Conservation (phyloP, 2,888 invertebrate species). For the Ariolimax columbianus region DNA sequence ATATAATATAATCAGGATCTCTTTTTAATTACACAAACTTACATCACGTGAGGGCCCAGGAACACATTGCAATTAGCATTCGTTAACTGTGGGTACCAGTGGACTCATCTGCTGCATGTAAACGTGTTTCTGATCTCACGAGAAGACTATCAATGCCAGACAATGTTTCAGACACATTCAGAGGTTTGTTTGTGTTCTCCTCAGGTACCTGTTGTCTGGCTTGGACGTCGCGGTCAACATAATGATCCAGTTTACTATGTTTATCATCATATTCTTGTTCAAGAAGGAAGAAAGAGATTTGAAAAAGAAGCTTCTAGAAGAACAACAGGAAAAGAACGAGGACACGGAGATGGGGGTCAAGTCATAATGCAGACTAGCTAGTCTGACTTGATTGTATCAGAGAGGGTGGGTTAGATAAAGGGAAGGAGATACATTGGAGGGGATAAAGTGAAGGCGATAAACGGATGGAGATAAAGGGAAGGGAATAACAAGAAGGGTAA, state of each 20-base stretch:
- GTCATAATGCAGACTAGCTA: too few species aligned
- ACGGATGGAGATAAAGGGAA: background rate
- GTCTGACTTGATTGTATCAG: too few species aligned
- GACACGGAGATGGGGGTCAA: background rate
- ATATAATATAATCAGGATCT: too few species aligned
- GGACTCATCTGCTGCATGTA: too few species aligned
- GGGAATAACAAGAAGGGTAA: background rate
- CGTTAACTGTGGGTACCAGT: too few species aligned
- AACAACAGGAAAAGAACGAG: background rate
- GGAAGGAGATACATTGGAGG: background rate
- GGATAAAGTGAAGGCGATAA: background rate
- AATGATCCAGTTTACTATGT: background rate
- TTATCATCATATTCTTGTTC: background rate
- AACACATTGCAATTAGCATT: too few species aligned
- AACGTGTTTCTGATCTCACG: too few species aligned
- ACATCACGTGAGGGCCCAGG: too few species aligned
- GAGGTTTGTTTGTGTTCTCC: background rate
- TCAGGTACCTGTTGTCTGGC: constrained; percentile 3
- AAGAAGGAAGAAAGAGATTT: background rate
- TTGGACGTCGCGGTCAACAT: background rate
- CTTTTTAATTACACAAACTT: too few species aligned
- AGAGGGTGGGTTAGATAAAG: background rate
- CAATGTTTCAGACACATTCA: too few species aligned
- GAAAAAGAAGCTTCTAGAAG: constrained; percentile 13
- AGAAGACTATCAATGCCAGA: too few species aligned